Evolutionary conservation across 2,113 vertebrate genomes (phyloP), one percentile per base, ranked within the genome.

Genomic region (Choloepus hoffmanni): DNA sequence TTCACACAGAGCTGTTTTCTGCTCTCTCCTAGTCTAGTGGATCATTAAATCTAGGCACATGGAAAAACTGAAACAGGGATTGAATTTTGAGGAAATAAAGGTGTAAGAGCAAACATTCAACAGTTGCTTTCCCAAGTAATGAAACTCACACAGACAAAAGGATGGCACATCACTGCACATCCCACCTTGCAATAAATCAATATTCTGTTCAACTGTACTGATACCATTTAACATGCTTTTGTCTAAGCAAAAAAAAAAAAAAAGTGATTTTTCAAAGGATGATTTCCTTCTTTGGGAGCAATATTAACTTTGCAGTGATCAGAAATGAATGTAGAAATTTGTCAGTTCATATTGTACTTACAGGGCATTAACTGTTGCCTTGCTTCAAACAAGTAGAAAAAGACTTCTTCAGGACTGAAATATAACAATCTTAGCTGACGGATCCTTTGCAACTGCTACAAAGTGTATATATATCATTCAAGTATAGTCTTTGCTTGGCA

Each of bases 181-280:
- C 33, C 0, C 40, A 86, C 60, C 60, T 73, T n/a, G 11, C 30
- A 92, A 53, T 89, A 76, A 89, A 77, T 88, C 55, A 24, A 3
- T 63, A 63, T 43, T 55, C 73, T 28, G 0, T 81, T 88, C 81
- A 65, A 62, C 19, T 40, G 30, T 73, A 43, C 30, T 68, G 40
- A 21, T 81, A 50, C 91, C 74, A 76, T 50, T 92, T 85, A 92
- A 89, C 16, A 58, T 78, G 65, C 68, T 94, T 90, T 73, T 93
- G 77, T 55, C 53, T 55, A 55, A 55, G 53, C 7, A 50, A 58
- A 58, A 58, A 58, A 58, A 19, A 6, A 18, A 58, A 50, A 11
- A 50, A 50, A 50, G 7, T 7, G 7, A 11, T 76, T 60, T 93
- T 85, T 83, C 36, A 24, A 93, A 90, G 19, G 30, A 68, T 10